Base-by-base conservation (phyloP, 2,797 vertebrate species). In the Enteromius trimaculatus region DNA sequence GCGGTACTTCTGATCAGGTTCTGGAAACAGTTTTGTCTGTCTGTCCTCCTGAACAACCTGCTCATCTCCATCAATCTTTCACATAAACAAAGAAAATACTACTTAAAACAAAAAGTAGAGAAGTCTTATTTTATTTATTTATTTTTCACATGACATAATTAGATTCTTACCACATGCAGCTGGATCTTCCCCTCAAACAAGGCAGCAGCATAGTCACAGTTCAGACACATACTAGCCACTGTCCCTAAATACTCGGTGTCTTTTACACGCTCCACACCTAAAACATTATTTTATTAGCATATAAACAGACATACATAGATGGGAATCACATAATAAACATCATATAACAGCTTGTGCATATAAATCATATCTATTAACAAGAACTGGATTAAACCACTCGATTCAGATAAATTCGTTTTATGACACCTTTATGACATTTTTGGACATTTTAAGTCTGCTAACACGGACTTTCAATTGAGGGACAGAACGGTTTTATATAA, bases 161-260 rank as follows among this genome's bases (percentile, higher is more conserved):
- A 21, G 9, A 34, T 31, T 89, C 95, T 95, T 93, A 99, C 98
- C 96, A 97, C 95, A 89, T 99, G 97, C 72, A 99, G 93, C 88
- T 99, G 98, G 64, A 99, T 95, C 94, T 97, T 99, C 74, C 97
- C 97, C 92, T 99, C 98, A 92, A 97, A 99, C 77, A 98, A 95
- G 1, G 96, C 98, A 71, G 97, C 96, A 0, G 98, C 97, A 37
- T 99, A 99, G 84, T 99, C 97, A 0, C 96, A 93, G 92, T 98
- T 97, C 31, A 99, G 96, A 87, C 92, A 96, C 93, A 99, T 96
- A 86, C 93, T 97, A 89, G 93, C 93, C 65, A 99, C 96, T 1
- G 98, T 98, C 34, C 98, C 97, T 86, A 99, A 90, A 91, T 99
- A 99, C 75, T 99, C 97, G 4, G 96, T 92, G 86, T 99, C 97